Base-by-base conservation (phyloP, 2,797 vertebrate genomes). In the Falco naumanni region DNA sequence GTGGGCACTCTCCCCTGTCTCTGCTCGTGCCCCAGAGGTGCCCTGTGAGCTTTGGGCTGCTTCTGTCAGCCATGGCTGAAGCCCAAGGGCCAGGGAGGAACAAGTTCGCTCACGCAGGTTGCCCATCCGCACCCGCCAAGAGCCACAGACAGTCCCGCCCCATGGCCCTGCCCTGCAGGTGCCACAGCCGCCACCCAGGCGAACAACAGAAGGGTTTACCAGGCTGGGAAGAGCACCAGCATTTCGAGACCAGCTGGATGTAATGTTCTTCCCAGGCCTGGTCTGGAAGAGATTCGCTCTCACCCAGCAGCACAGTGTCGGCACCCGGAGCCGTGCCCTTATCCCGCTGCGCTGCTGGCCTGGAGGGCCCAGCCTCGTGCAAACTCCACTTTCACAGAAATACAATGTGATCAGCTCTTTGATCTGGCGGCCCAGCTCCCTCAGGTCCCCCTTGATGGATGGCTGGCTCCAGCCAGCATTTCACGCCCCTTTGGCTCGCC, bases 101-200 rank as follows among this genome's bases (percentile, higher is more conserved):
- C 0, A 0, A 34, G 45, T 37, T 34, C 0, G 0, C 28, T 31
- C 2, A 1, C 37, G 31, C 50, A 48, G 11, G 45, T 14, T 68
- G 21, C 33, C 59, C 61, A 61, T 11, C 21, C n/a, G 14, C 11
- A 28, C 3, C 24, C 45, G n/a, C 26, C 0, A 0, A 56, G 45
- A 74, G 76, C 19, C 77, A 54, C 4, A 3, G 14, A 18, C 5
- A 1, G 41, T 41, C 15, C 41, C 41, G 13, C 41, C 22, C 59
- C 65, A 17, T 1, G 19, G 50, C 22, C 41, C 57, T 29, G 41
- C 14, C 43, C 31, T 26, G 56, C 41, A 72, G 41, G 71, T 12
- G 18, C 48, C n/a, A 19, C 16, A 20, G 43, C 15, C 8, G 5
- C 20, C 66, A 66, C 10, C 1, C 6, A 74, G 18, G 18, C 64